Conservation (phyloP, 2,888 invertebrate species). For the Pseudanteris insignis region DNA sequence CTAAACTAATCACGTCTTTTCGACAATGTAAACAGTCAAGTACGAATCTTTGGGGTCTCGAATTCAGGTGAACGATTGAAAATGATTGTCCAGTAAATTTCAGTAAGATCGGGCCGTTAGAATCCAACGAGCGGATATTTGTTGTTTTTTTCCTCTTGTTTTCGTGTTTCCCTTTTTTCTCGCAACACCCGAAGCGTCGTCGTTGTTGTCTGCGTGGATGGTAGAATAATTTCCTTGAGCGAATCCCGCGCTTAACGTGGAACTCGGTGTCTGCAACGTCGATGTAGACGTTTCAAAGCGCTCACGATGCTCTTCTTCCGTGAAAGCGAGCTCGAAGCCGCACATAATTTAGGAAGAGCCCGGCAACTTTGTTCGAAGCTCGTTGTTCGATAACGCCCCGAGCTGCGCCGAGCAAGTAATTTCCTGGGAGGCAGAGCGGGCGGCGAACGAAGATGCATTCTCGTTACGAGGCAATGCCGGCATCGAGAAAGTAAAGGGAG, state of each 20-base stretch:
- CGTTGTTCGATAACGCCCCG: slow-evolving; percentile 52
- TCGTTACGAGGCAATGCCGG: slow-evolving; percentile 44
- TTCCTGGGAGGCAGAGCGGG: slow-evolving; percentile 46
- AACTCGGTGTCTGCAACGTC: slow-evolving; percentile 36
- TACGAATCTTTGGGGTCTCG: too few relatives aligned
- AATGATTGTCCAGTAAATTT: too few relatives aligned
- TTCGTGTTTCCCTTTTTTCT: too few relatives aligned
- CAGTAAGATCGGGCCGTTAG: too few relatives aligned
- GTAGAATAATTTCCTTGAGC: slow-evolving; percentile 45
- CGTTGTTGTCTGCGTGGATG: slow-evolving; percentile 38
- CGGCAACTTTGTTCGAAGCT: slow-evolving; percentile 51
- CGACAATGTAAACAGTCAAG: too few relatives aligned
- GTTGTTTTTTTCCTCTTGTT: too few relatives aligned
- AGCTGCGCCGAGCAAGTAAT: slow-evolving; percentile 49
- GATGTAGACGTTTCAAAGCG: slow-evolving; percentile 45
- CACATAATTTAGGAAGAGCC: slow-evolving; percentile 52
- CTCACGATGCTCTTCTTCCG: slow-evolving; percentile 45
- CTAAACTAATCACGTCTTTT: too few relatives aligned
- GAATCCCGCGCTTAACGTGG: slow-evolving; percentile 42
- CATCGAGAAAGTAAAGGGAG: slow-evolving; percentile 44
- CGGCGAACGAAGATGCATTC: slow-evolving; percentile 43
- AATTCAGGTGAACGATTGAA: too few relatives aligned
- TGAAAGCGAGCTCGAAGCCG: slow-evolving; percentile 47
- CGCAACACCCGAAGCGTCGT: slow-evolving; percentile 29
- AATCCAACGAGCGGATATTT: too few relatives aligned